Percentiles rank a stretch among this genome's conserved stretches.
Conservation (phyloP, 64 coral and sea anemone genomes). For the Porites lutea region DNA sequence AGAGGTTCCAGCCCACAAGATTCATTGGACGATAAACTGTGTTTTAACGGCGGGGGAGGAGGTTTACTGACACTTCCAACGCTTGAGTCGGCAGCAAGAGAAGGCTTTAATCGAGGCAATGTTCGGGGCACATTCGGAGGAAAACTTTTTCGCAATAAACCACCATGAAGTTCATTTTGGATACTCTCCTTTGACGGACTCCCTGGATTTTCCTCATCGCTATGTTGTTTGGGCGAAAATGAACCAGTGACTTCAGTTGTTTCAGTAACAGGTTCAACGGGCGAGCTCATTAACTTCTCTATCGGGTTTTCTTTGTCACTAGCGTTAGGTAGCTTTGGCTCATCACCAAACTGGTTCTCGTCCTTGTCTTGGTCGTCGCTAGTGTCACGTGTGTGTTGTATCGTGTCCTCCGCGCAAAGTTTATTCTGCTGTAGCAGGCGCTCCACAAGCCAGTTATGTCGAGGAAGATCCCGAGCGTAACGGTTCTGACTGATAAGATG, state of each 20-base stretch:
- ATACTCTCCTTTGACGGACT: conserved; percentile 72
- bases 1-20: conserved; percentile 67
- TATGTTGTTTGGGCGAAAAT: conserved; percentile 30
- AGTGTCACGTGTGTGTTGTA: conserved; percentile 44
- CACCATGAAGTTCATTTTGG: conserved; percentile 83
- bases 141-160: conserved; percentile 83
- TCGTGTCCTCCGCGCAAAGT: conserved; percentile 57
- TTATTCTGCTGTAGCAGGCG: conserved; percentile 87
- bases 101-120: conserved; percentile 84
- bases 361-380: conserved; percentile 37
- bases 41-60: conserved; percentile 79
- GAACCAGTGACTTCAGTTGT: conserved; percentile 12
- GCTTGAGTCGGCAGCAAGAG: conserved; percentile 48
- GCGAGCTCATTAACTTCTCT: not conserved
- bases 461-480: conserved; percentile 90
- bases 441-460: conserved; percentile 99
- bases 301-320: conserved; percentile 5
- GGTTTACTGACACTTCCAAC: conserved; percentile 37
- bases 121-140: conserved; percentile 81
- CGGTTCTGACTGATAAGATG: conserved; percentile 95
- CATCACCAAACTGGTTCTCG: conserved; percentile 20
- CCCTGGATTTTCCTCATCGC: conserved; percentile 34
- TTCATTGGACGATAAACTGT: conserved; percentile 77
- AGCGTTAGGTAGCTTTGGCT: conserved; percentile 1
- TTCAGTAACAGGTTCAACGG: conserved; percentile 18